Base-by-base conservation (phyloP, 2,113 vertebrate species). In the Cathartes aura region DNA sequence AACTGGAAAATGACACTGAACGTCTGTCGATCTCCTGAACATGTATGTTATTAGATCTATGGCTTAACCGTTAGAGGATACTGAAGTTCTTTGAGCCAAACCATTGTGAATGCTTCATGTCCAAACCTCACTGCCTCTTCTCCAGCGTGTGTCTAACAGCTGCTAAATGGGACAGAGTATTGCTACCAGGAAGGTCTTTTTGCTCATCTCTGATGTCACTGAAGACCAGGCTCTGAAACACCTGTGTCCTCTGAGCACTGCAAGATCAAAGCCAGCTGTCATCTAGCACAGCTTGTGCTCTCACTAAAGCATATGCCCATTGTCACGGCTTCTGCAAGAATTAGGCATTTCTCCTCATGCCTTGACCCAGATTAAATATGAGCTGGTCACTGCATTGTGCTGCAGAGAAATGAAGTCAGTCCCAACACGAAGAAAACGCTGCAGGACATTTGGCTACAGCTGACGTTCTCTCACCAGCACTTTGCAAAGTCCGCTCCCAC, bases 361-460 rank as follows among this genome's bases (percentile, higher is more conserved):
- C 56, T 16, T 59, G 85, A 68, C 62, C 52, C 9, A 9, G 16
- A 71, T n/a, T 80, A 80, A 78, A 80, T 29, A 82, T 0, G 0
- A 71, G 34, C 56, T 23, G 22, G 40, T 60, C 84, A 48, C 66
- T 38, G 43, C 8, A 1, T 4, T 40, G 64, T 47, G 34, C 66
- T 73, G 13, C 2, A 1, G 71, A 74, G 14, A 73, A 84, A 48
- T 11, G 5, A 48, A 74, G 48, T 21, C 55, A 59, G 26, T 14
- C 59, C 64, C 38, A 73, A 12, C 19, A 26, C 1, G 0, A 87
- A 71, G 55, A 50, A 63, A 53, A 60, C 0, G 0, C 74, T 60
- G 62, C 60, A 92, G 53, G 47, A 30, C 14, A 14, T 47, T 52
- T 48, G 36, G 43, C 78, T 82, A 50, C 8, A 8, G 73, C 5